phyloP scores from a whole-genome alignment of 1,140 invertebrate genomes.

The Penaeus chinensis region DNA sequence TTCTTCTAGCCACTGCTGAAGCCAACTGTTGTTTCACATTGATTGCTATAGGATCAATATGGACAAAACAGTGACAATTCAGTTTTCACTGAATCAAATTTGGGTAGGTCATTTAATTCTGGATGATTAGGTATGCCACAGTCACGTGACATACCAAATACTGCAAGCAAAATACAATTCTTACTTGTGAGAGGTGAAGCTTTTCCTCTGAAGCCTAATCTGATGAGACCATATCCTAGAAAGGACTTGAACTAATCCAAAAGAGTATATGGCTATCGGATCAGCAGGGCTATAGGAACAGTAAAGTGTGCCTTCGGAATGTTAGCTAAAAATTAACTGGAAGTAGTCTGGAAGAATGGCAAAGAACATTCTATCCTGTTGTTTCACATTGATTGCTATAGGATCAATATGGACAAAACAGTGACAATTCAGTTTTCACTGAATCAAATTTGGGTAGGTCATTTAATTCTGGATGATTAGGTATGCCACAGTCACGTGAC shows the following conservation, averaged over 20 bases:
- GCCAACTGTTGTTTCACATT: not conserved
- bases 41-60: not conserved
- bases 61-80: slow-evolving; percentile 32
- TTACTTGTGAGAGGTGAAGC: not conserved
- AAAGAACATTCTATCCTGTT: too few species aligned
- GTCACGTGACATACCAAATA: slow-evolving; percentile 32
- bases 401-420: not conserved
- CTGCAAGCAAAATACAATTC: slow-evolving; percentile 21
- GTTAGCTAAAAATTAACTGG: slow-evolving; percentile 38
- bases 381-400: not conserved
- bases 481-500: slow-evolving; percentile 27
- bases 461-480: slow-evolving; percentile 18
- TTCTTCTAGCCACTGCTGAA: too few species aligned
- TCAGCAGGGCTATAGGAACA: slow-evolving; percentile 22
- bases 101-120: slow-evolving; percentile 14
- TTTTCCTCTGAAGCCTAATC: slow-evolving; percentile 40
- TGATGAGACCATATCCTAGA: slow-evolving; percentile 37
- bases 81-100: slow-evolving; percentile 26
- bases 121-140: slow-evolving; percentile 24
- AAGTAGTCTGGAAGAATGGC: slow-evolving; percentile 5
- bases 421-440: slow-evolving; percentile 40
- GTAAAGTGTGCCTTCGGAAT: slow-evolving; percentile 39
- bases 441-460: slow-evolving; percentile 10
- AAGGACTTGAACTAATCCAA: slow-evolving; percentile 36
- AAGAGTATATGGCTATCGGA: slow-evolving; percentile 30